Conservation (phyloP, 2,797 vertebrate species). For the Myripristis jacobus region DNA sequence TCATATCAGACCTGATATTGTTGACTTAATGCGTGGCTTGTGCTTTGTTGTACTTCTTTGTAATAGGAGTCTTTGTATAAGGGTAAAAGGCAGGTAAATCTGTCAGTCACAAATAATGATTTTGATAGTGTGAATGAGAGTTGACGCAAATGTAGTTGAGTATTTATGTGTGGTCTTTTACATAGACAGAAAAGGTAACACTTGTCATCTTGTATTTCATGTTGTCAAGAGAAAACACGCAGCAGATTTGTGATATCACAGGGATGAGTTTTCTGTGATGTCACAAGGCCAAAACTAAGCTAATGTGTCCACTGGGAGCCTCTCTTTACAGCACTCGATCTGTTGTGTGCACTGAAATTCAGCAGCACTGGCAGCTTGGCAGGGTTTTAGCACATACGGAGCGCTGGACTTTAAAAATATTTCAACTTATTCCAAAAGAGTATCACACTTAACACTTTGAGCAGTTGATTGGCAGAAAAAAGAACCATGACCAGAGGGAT, state of each 20-base stretch:
- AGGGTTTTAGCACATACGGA: not conserved
- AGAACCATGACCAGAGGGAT: too few relatives aligned
- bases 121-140: slow-evolving; percentile 55
- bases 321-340: not conserved
- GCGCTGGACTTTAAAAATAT: not conserved
- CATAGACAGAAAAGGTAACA: slow-evolving; percentile 53
- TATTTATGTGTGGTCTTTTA: slow-evolving; percentile 64
- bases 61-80: slow-evolving; percentile 37
- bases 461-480: not conserved
- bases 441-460: not conserved
- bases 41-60: slow-evolving; percentile 53
- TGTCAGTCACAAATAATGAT: slow-evolving; percentile 41
- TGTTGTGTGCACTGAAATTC: too few relatives aligned
- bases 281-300: not conserved
- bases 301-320: not conserved
- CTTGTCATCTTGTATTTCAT: slow-evolving; percentile 62
- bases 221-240: slow-evolving; percentile 35
- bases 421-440: not conserved
- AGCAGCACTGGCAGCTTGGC: not conserved
- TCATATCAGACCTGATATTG: slow-evolving; percentile 47
- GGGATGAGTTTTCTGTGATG: slow-evolving; percentile 3
- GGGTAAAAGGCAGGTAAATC: slow-evolving; percentile 31
- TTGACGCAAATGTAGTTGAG: slow-evolving; percentile 56
- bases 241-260: slow-evolving; percentile 3
- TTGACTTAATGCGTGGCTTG: slow-evolving; percentile 53